Conservation (phyloP, 2,888 invertebrate genomes). For the Cybosia mesomella region DNA sequence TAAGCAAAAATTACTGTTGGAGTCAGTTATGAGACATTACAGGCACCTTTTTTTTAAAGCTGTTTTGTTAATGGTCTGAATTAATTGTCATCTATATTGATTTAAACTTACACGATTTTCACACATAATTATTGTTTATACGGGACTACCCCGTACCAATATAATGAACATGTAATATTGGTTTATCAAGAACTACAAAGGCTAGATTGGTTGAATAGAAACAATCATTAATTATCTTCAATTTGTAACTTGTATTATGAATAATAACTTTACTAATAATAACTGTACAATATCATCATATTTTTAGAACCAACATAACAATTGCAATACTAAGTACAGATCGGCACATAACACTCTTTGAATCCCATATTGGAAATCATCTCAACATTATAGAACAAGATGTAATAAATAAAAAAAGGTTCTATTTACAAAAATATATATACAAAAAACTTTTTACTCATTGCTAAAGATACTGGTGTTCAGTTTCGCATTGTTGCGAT, state of each 20-base stretch:
- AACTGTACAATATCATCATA: constrained; percentile 74
- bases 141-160: not conserved
- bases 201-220: constrained; percentile 28
- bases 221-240: constrained; percentile 37
- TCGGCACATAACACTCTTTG: constrained; percentile 58
- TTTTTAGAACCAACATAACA: constrained; percentile 68
- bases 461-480: constrained; percentile 40
- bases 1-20: not conserved
- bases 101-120: no score
- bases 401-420: constrained; percentile 50
- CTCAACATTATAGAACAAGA: constrained; percentile 33
- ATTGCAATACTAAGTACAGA: constrained; percentile 76
- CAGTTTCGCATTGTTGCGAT: constrained; percentile 40
- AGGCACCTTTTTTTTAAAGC: not conserved
- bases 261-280: constrained; percentile 60
- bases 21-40: not conserved
- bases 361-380: constrained; percentile 42
- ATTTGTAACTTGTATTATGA: constrained; percentile 66
- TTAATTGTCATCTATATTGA: not conserved
- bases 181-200: not conserved
- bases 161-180: no score
- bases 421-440: constrained; percentile 78
- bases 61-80: not conserved
- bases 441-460: constrained; percentile 52
- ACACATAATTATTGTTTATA: no score